phyloP scores from a whole-genome alignment of 2,888 invertebrate genomes.

The Thymelicus acteon region DNA sequence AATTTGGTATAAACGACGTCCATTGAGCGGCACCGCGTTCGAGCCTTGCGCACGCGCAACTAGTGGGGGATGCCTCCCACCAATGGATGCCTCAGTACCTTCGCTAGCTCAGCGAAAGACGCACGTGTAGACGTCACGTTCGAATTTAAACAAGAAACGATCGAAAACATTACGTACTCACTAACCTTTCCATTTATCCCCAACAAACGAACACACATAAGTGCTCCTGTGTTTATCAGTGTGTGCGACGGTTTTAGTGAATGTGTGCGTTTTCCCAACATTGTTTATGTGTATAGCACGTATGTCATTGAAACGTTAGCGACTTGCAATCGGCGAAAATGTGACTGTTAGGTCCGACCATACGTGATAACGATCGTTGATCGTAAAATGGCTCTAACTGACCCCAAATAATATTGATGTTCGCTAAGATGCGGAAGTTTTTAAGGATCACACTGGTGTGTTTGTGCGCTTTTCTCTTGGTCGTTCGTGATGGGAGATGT shows the following conservation, averaged over 20 bases:
- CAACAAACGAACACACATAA: conserved; percentile 22
- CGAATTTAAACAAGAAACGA: conserved; percentile 50
- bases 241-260: conserved; percentile 34
- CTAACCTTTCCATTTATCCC: conserved; percentile 10
- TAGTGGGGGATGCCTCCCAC: conserved; percentile 61
- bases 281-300: conserved; percentile 47
- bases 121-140: conserved; percentile 54
- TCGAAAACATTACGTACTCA: conserved; percentile 53
- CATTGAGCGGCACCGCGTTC: conserved; percentile 43
- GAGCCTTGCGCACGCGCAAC: conserved; percentile 60
- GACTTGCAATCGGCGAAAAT: conserved; percentile 71
- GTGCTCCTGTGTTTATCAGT: conserved; percentile 42
- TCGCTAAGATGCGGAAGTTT: conserved; percentile 75
- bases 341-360: conserved; percentile 68
- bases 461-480: conserved; percentile 67
- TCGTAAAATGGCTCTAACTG: conserved; percentile 67
- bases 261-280: conserved; percentile 41
- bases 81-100: conserved; percentile 62
- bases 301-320: conserved; percentile 58
- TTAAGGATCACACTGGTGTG: conserved; percentile 72
- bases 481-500: conserved; percentile 60
- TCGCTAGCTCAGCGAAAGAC: conserved; percentile 58
- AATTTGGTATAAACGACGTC: too few relatives aligned
- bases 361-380: conserved; percentile 52
- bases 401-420: conserved; percentile 54